Evolutionary conservation across 2,113 vertebrate genomes (phyloP).

Genomic region (Chlorodrepanis virens): DNA sequence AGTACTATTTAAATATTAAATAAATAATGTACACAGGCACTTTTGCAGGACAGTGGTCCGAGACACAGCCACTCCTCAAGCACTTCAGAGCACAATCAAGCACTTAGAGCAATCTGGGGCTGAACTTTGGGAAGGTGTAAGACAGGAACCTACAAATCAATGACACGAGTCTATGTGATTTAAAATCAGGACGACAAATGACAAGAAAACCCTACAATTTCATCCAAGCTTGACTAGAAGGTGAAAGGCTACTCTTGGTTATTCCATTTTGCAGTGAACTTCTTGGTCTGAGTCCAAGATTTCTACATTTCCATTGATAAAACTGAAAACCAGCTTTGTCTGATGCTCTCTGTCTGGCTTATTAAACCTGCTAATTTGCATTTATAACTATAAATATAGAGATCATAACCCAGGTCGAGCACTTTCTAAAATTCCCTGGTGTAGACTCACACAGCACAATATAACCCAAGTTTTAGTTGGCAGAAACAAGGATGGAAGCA

Average conservation of each 20-base stretch:
- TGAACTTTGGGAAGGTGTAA: neutral
- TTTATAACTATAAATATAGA: neutral
- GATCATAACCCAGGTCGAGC: neutral
- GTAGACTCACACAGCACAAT: neutral
- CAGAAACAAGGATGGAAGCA: slow-evolving; percentile 24
- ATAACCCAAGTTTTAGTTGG: slow-evolving; percentile 20
- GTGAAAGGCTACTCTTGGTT: neutral
- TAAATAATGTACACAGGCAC: neutral
- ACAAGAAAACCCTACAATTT: neutral
- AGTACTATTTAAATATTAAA: neutral
- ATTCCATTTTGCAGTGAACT: neutral
- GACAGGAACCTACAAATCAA: neutral
- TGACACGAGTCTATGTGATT: neutral
- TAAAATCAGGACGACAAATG: neutral
- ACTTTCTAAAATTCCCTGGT: neutral
- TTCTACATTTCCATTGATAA: neutral
- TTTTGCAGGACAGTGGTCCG: neutral
- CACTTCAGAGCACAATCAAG: neutral
- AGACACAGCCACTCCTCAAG: neutral
- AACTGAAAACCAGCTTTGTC: neutral
- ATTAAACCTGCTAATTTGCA: slow-evolving; percentile 37
- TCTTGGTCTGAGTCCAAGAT: neutral
- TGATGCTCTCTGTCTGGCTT: neutral
- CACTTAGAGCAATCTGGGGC: neutral
- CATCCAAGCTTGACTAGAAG: neutral